Base-by-base conservation (phyloP, 2,797 vertebrate species). In the Borostomias antarcticus region DNA sequence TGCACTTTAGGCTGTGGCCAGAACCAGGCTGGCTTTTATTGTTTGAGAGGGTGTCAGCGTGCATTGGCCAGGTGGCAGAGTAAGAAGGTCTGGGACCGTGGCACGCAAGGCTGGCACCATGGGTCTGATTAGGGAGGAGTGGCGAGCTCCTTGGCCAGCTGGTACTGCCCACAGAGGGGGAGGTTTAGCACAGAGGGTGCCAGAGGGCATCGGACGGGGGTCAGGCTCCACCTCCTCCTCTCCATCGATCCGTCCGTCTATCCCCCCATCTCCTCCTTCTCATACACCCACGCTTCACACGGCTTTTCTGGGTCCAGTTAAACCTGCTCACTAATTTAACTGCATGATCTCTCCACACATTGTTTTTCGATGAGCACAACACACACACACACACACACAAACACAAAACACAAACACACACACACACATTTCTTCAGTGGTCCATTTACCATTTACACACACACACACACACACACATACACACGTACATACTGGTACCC, bases 131-230 rank as follows among this genome's bases (percentile, higher is more conserved):
- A 62, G 52, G 56, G 68, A 70, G 63, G 62, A 32, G 66, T 35
- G 29, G 23, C 15, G 19, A 48, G 73, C 35, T 30, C 11, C 66
- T 64, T 28, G 37, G 35, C 75, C 72, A 81, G 74, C 79, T 77
- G 74, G 76, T 77, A 48, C 53, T 21, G 48, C 48, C 43, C 61
- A 15, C 64, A 66, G 76, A 69, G 61, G 69, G 61, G 45, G 65
- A 60, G 40, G 50, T 76, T 71, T 80, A 33, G 57, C 33, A 26
- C 10, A 53, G 17, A 30, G 6, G 15, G 47, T 33, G 54, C 45
- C 29, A 58, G 30, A 13, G 40, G 37, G n/a, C 23, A 66, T 47
- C 1, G 30, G 23, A 11, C 21, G 30, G 23, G 21, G 19, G 17
- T 23, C 23, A 37, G 7, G n/a, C 6, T 7, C 3, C 43, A 4